These are phyloP conservation scores for Ophioninae sp. DNA, from an alignment of 2,888 invertebrate genomes.

Conservation along the genomic window DNA sequence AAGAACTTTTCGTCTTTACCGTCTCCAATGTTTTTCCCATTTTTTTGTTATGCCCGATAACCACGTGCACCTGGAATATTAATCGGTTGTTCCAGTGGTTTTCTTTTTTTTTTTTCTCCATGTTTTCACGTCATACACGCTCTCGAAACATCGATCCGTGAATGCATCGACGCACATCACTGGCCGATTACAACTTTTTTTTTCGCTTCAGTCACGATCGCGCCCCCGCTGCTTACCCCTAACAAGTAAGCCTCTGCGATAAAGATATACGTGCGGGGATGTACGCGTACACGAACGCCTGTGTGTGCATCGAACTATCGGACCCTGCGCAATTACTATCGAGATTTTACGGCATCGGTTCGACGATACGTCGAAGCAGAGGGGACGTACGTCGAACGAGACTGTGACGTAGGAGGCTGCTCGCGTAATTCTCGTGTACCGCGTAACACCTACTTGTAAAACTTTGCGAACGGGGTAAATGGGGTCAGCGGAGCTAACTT, in stretches of 20 bases:
- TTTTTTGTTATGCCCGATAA: not conserved
- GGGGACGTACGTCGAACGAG: constrained; percentile 1
- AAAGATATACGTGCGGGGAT: constrained; percentile 12
- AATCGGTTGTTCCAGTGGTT: no score
- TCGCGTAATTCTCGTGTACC: constrained; percentile 1
- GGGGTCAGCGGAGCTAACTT: constrained; percentile 12
- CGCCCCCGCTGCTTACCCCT: constrained; percentile 1
- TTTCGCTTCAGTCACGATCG: constrained; percentile 5
- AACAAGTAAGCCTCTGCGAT: not conserved
- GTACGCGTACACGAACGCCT: not conserved
- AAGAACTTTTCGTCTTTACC: not conserved
- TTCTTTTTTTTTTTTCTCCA: not conserved
- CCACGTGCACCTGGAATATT: no score
- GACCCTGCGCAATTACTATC: constrained; percentile 25
- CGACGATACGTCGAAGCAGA: constrained; percentile 1
- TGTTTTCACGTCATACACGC: constrained; percentile 10
- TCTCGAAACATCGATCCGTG: constrained; percentile 1
- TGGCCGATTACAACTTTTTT: not conserved
- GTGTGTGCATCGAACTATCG: not conserved
- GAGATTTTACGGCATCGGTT: constrained; percentile 12
- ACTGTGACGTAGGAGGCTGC: constrained; percentile 32
- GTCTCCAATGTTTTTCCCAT: constrained; percentile 7
- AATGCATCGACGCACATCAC: constrained; percentile 20
- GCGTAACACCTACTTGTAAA: constrained; percentile 6
- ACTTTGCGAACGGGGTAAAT: not conserved